Evolutionary conservation across 2,797 vertebrate genomes (phyloP), one percentile per base, ranked within the genome.

Genomic region (Clangula hyemalis): DNA sequence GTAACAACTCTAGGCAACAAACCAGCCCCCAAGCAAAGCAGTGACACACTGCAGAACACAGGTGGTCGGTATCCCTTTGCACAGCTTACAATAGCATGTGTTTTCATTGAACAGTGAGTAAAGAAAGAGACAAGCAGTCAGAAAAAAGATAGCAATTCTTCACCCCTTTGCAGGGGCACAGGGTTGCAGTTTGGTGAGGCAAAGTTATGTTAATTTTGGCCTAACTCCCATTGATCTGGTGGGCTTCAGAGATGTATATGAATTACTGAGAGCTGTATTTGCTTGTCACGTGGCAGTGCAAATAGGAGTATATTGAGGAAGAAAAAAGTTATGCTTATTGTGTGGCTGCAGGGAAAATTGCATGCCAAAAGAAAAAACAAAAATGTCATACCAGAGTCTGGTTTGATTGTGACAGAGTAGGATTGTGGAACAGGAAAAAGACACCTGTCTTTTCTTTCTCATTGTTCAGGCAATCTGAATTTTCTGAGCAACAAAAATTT

Each of bases 161-260:
- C 38, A 0, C 8, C 11, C 13, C 4, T 0, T 8, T 45, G 13
- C 49, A 25, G 32, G 27, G 39, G 57, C 56, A 25, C 34, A 18
- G 28, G 49, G 16, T 39, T 87, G 41, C 4, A 4, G 47, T 62
- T 13, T 64, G 49, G 32, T 72, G 57, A 41, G 14, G 87, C 25
- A 64, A 66, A 6, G 16, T 28, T 53, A 38, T 39, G 64, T 79
- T 41, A 22, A 8, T 83, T 74, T 92, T 89, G 20, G 8, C 56
- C 56, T 54, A 39, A 16, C 15, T 68, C n/a, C n/a, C 41, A 4
- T 69, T 92, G 87, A 19, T 19, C 47, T 28, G 24, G 54, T 13
- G 13, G 39, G 11, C 70, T 82, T 89, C n/a, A 13, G 24, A 47
- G 38, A 61, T 89, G 62, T 22, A 9, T 34, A 66, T 87, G 65